Base-by-base conservation (phyloP, 1,140 invertebrate genomes). In the Zaprionus camerounensis region DNA sequence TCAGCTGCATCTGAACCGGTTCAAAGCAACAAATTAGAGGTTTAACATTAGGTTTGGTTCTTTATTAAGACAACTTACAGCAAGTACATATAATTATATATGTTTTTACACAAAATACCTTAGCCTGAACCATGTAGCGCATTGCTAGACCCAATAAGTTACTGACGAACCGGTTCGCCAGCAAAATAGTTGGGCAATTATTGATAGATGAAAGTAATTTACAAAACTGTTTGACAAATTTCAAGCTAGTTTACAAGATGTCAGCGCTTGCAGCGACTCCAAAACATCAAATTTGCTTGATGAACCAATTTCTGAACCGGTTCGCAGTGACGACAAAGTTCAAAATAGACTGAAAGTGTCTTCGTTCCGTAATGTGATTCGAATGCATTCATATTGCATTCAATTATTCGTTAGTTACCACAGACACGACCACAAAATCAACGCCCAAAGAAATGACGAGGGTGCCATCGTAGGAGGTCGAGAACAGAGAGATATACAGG, bases 381-480 rank as follows among this genome's bases (percentile, higher is more conserved):
- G 38, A 57, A 70, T 64, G 73, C 68, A 76, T 71, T 74, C 71
- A 62, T 69, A 69, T 56, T 56, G 65, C 67, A 70, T 74, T 75
- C 59, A 75, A 75, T 75, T 71, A 64, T 58, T 63, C 59, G 55
- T 55, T 74, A 57, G 65, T 69, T 59, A 41, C 57, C n/a, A 56
- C 44, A 41, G 51, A 34, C 53, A 58, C 44, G 34, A 41, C 67
- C 72, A 41, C 72, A 44, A 63, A 71, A 75, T 64, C 71, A 69
- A 38, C 38, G 71, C 46, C 49, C 22, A 71, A 65, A 65, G 15
- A n/a, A 34, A 9, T 13, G 62, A 64, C 41, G 20, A 51, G 6
- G 41, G 11, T 24, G 12, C 12, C 3, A 11, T 34, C 31, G 5
- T 31, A 38, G 17, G 12, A 22, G 22, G 15, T n/a, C 13, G 36